Percentiles rank a stretch among this genome's conserved stretches.
Evolutionary conservation across 2,888 invertebrate genomes (phyloP).

Genomic region (Oscheius sp.): DNA sequence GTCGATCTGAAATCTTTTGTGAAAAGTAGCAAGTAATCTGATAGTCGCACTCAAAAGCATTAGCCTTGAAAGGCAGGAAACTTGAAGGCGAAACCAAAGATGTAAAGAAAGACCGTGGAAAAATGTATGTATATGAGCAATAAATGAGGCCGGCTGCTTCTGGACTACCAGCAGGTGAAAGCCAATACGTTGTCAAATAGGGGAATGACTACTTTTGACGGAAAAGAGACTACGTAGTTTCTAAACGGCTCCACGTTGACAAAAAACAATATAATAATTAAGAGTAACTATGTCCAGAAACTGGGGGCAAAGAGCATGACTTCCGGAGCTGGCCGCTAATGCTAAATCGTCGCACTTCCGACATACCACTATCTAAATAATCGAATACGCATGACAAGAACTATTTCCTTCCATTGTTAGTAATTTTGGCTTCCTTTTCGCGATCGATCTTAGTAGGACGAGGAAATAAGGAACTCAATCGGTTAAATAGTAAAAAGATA

Average conservation of each 20-base stretch:
- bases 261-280: neutral
- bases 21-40: neutral
- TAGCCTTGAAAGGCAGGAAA: neutral
- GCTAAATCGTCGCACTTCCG: conserved; percentile 31
- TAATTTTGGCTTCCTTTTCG: too few relatives aligned
- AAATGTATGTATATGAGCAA: neutral
- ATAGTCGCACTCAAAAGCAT: too few relatives aligned
- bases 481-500: too few relatives aligned
- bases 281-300: conserved; percentile 2
- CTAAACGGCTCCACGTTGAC: too few relatives aligned
- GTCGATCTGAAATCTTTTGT: conserved; percentile 8
- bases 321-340: conserved; percentile 25
- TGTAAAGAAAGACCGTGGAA: neutral
- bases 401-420: neutral
- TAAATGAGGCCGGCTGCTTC: too few relatives aligned
- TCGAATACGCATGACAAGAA: conserved; percentile 23
- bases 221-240: neutral
- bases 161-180: conserved; percentile 29
- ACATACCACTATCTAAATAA: conserved; percentile 30
- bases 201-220: neutral
- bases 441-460: too few relatives aligned
- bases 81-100: conserved; percentile 4
- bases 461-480: too few relatives aligned
- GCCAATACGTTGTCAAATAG: conserved; percentile 21
- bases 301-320: conserved; percentile 28